A percentile compares a stretch with the other conserved stretches of the same genome.
Conservation (phyloP, 2,797 vertebrate species). For the Clarias platycephalus region DNA sequence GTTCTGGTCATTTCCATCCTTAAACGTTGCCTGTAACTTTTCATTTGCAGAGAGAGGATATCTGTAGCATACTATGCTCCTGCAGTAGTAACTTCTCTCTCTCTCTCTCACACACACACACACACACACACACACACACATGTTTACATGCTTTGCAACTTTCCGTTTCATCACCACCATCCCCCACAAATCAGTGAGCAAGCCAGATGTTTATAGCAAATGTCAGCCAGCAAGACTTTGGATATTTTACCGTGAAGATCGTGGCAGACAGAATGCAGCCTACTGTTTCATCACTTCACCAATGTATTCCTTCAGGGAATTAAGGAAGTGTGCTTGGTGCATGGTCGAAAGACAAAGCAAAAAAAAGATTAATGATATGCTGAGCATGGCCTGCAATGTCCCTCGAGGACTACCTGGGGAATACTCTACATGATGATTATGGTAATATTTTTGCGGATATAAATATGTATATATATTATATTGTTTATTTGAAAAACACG, state of each 20-base stretch:
- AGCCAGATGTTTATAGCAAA: conserved; percentile 50
- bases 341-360: conserved; percentile 19
- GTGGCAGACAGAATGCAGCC: conserved; percentile 46
- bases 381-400: not conserved
- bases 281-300: conserved; percentile 40
- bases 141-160: conserved; percentile 23
- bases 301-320: conserved; percentile 25
- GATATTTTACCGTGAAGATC: conserved; percentile 54
- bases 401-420: conserved; percentile 12
- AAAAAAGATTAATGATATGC: conserved; percentile 38
- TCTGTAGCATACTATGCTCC: conserved; percentile 30
- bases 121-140: conserved; percentile 24
- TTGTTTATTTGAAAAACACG: not conserved
- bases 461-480: not conserved
- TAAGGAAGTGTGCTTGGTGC: conserved; percentile 8
- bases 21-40: conserved; percentile 21
- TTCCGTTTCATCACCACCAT: conserved; percentile 38
- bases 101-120: not conserved
- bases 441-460: conserved; percentile 19
- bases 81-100: conserved; percentile 24
- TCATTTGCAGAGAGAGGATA: conserved; percentile 37
- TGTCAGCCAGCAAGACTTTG: conserved; percentile 46
- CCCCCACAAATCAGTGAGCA: conserved; percentile 37
- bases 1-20: conserved; percentile 15
- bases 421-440: conserved; percentile 2